Evolutionary conservation across 2,888 invertebrate species (phyloP).

Genomic region (Aphelenchoides bicaudatus): DNA sequence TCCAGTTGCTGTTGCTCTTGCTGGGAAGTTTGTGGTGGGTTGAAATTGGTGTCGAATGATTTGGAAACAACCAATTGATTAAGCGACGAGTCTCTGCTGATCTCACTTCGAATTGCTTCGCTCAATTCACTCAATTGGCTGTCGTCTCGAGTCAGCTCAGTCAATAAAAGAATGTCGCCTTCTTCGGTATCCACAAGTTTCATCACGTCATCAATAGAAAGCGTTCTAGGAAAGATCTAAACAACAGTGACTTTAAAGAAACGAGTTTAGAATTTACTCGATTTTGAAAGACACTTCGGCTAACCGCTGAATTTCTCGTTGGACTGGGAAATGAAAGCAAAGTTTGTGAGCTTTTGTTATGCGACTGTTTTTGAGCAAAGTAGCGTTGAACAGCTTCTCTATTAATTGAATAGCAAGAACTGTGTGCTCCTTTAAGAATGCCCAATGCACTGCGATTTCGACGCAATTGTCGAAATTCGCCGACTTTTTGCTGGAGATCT

Average conservation of each 20-base stretch:
- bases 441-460: conserved; percentile 30
- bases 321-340: conserved; percentile 53
- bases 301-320: conserved; percentile 31
- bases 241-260: conserved; percentile 6
- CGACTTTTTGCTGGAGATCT: not conserved
- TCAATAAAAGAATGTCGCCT: conserved; percentile 41
- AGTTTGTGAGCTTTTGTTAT: conserved; percentile 44
- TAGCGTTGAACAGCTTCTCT: conserved; percentile 35
- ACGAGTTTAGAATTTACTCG: conserved; percentile 21
- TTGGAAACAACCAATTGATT: conserved; percentile 39
- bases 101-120: conserved; percentile 27
- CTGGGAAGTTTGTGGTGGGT: conserved; percentile 13
- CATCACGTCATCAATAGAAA: conserved; percentile 58
- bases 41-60: conserved; percentile 42
- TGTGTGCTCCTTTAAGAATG: conserved; percentile 26
- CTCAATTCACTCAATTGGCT: conserved; percentile 25
- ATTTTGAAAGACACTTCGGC: conserved; percentile 26
- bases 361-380: conserved; percentile 29
- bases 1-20: conserved; percentile 23
- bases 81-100: conserved; percentile 22
- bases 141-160: conserved; percentile 39
- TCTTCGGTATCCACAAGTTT: conserved; percentile 44
- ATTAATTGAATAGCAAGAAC: conserved; percentile 26
- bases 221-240: conserved; percentile 39
- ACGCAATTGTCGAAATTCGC: not conserved